Evolutionary conservation across 2,888 invertebrate genomes (phyloP).

Genomic region (Brachynemurus nebulosus): DNA sequence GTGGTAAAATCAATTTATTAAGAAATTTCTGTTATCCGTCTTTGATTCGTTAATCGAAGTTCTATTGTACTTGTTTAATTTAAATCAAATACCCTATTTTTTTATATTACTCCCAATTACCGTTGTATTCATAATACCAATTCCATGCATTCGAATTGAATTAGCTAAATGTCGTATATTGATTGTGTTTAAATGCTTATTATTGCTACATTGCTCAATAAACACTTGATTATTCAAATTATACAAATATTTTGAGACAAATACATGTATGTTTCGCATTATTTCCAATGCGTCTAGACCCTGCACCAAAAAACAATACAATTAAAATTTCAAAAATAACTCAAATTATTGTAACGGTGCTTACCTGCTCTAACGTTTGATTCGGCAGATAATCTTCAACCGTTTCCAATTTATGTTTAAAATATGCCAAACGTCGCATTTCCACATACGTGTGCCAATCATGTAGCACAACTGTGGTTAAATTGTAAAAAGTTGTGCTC

Average conservation of each 20-base stretch:
- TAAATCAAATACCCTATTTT: too few relatives aligned
- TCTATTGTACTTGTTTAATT: too few relatives aligned
- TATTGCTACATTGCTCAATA: conserved; percentile 79
- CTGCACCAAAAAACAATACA: conserved; percentile 25
- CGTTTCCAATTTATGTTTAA: conserved; percentile 66
- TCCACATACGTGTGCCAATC: conserved; percentile 97
- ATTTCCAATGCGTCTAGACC: conserved; percentile 94
- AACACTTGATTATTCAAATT: conserved; percentile 95
- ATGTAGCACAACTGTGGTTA: conserved; percentile 91
- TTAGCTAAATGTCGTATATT: conserved; percentile 92
- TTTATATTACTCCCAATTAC: too few relatives aligned
- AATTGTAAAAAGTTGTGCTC: conserved; percentile 89
- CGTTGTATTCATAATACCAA: conserved; percentile 90
- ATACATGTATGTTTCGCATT: conserved; percentile 90
- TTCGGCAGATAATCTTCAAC: conserved; percentile 91
- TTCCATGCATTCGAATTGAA: conserved; percentile 92
- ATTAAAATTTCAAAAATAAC: background rate
- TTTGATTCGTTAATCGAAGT: too few relatives aligned
- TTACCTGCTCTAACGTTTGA: conserved; percentile 83
- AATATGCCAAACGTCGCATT: conserved; percentile 84
- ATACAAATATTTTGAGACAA: conserved; percentile 86
- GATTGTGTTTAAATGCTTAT: conserved; percentile 89
- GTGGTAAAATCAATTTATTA: too few relatives aligned
- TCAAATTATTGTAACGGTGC: background rate
- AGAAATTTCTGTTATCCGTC: too few relatives aligned